phyloP scores from a whole-genome alignment of 2,888 invertebrate species.

The Epirrhoe alternata region DNA sequence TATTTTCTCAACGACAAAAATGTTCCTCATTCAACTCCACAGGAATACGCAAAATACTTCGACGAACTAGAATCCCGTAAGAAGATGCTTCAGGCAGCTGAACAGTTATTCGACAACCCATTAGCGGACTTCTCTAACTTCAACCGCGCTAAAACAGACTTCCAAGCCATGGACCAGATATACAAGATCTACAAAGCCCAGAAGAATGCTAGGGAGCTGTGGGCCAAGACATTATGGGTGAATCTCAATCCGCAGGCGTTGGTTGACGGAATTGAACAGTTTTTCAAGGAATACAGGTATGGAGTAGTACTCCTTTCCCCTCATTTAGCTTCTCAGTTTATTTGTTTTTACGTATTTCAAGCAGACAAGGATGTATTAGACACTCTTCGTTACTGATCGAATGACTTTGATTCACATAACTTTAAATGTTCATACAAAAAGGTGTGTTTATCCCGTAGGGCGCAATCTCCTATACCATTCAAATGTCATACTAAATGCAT shows the following conservation, averaged over 20 bases:
- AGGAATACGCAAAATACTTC: slow-evolving; percentile 88
- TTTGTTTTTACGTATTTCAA: no score
- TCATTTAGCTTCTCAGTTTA: no score
- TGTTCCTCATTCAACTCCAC: slow-evolving; percentile 21
- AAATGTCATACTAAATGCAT: no score
- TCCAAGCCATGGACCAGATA: slow-evolving; percentile 87
- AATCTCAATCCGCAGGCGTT: slow-evolving; percentile 94
- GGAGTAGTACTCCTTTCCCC: no score
- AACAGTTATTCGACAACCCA: slow-evolving; percentile 94
- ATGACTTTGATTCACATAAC: no score
- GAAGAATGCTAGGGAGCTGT: slow-evolving; percentile 90
- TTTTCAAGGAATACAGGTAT: slow-evolving; percentile 91
- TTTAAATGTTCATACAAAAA: no score
- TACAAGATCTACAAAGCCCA: slow-evolving; percentile 92
- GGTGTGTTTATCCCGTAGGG: no score
- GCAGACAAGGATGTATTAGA: no score
- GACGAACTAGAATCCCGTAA: slow-evolving; percentile 88
- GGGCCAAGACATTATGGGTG: slow-evolving; percentile 95
- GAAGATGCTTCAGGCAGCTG: slow-evolving; percentile 85
- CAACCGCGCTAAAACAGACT: slow-evolving; percentile 86
- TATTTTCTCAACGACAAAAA: no score
- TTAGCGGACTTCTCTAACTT: slow-evolving; percentile 93
- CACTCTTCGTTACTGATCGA: no score
- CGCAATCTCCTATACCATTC: no score
- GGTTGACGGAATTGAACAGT: slow-evolving; percentile 94